These are phyloP conservation scores for Leptopilina myrica DNA, from an alignment of 2,888 invertebrate species.

Conservation along the genomic window DNA sequence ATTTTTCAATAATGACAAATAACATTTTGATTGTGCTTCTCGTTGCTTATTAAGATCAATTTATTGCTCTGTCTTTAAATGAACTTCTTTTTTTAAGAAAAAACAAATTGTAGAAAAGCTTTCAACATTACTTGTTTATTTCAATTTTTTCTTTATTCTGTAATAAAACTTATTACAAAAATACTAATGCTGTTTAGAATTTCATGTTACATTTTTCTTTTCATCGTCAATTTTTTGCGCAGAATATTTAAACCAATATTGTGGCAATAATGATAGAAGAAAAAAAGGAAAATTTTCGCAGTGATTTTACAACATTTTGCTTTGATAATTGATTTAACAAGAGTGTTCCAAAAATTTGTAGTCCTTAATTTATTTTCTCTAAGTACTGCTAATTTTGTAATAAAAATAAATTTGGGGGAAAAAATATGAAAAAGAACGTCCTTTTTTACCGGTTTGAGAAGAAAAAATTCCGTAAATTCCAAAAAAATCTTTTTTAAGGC, in stretches of 20 bases:
- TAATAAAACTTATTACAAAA: constrained; percentile 6
- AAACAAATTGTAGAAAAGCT: neutral
- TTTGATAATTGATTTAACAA: constrained; percentile 16
- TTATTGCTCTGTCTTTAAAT: constrained; percentile 4
- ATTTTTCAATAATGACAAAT: neutral
- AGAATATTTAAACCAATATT: constrained; percentile 2
- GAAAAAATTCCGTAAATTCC: neutral
- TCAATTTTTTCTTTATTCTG: constrained; percentile 7
- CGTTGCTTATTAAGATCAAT: constrained; percentile 9
- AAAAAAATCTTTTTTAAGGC: constrained; percentile 26
- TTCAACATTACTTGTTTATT: neutral
- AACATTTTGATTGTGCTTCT: constrained; percentile 19
- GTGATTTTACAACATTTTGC: constrained; percentile 22
- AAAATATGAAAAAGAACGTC: neutral
- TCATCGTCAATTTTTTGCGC: constrained; percentile 2
- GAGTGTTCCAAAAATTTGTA: neutral
- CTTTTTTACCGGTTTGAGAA: constrained; percentile 13
- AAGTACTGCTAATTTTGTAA: constrained; percentile 13
- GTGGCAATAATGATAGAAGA: neutral
- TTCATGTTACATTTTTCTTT: neutral
- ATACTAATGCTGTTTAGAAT: constrained; percentile 24
- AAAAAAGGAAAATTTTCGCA: constrained; percentile 10
- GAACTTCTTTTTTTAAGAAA: neutral
- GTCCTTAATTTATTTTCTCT: neutral
- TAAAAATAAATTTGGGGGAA: neutral